Percentiles rank a stretch among this genome's conserved stretches.
These are phyloP conservation scores for Muricea muricata DNA, from an alignment of 92 coral and sea anemone species.

Conservation along the genomic window DNA sequence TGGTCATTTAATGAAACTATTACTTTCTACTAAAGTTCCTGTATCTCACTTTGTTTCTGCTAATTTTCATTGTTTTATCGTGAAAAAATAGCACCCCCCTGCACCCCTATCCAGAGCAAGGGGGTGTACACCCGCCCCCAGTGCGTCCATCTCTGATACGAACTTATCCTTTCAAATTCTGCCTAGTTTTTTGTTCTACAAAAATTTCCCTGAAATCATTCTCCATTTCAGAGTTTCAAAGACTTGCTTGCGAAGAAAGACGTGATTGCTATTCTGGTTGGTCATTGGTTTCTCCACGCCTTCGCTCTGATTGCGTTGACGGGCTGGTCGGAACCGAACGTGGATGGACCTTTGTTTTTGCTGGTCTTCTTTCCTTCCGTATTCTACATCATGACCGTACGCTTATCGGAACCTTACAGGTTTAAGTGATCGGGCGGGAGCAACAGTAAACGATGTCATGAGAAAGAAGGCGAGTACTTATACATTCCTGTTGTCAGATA, in stretches of 20 bases:
- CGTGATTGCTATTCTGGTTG: conserved; percentile 76
- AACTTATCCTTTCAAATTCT: no score
- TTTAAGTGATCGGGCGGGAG: conserved; percentile 56
- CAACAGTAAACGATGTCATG: neutral
- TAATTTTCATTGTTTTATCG: no score
- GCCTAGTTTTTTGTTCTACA: no score
- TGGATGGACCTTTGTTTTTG: conserved; percentile 87
- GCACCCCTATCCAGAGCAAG: no score
- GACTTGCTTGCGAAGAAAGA: conserved; percentile 82
- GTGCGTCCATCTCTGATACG: no score
- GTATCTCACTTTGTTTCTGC: no score
- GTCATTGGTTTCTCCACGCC: conserved; percentile 88
- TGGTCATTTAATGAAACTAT: no score
- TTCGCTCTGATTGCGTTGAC: conserved; percentile 93
- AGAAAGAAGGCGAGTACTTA: neutral
- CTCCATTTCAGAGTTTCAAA: conserved; percentile 69
- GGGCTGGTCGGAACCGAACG: conserved; percentile 69
- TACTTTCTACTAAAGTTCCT: no score
- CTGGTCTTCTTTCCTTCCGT: conserved; percentile 81
- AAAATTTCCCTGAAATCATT: no score
- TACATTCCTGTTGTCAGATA: neutral
- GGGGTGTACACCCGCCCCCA: no score
- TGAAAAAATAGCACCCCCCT: no score
- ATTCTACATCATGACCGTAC: conserved; percentile 81
- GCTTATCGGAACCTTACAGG: conserved; percentile 86